Percentiles rank a stretch among this genome's conserved stretches.
These are phyloP conservation scores for Busseola fusca DNA, from an alignment of 2,888 invertebrate species.

Conservation along the genomic window DNA sequence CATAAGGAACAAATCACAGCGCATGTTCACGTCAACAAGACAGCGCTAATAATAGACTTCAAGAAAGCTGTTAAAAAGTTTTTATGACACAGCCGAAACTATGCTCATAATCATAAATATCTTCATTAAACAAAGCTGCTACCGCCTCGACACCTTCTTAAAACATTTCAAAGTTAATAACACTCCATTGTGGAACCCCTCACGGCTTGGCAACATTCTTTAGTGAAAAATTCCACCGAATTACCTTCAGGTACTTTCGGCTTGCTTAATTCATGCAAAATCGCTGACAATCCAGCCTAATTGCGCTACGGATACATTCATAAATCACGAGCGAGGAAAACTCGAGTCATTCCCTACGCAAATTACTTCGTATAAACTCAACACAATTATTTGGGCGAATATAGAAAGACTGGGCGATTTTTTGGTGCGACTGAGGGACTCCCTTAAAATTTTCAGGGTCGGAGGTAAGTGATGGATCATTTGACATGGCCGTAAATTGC, in stretches of 20 bases:
- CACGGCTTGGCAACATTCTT: constrained; percentile 45
- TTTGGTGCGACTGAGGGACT: constrained; percentile 21
- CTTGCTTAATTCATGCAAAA: constrained; percentile 58
- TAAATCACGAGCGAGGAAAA: constrained; percentile 63
- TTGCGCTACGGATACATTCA: constrained; percentile 59
- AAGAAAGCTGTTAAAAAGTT: constrained; percentile 46
- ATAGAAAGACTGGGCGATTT: constrained; percentile 42
- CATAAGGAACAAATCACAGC: constrained; percentile 18
- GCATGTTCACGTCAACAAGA: constrained; percentile 26
- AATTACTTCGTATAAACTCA: constrained; percentile 60
- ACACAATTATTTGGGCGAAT: constrained; percentile 52
- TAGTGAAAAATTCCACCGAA: constrained; percentile 52
- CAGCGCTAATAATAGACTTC: constrained; percentile 47
- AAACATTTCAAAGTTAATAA: constrained; percentile 56
- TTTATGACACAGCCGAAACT: constrained; percentile 47
- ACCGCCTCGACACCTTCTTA: constrained; percentile 43
- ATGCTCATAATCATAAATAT: constrained; percentile 54
- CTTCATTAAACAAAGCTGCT: constrained; percentile 57
- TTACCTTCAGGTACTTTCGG: constrained; percentile 51
- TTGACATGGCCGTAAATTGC: constrained; percentile 40
- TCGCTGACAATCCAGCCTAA: constrained; percentile 61
- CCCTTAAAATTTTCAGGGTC: constrained; percentile 29
- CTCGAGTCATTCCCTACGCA: constrained; percentile 61
- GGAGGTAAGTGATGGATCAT: constrained; percentile 39
- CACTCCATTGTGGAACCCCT: constrained; percentile 52